phyloP scores from a whole-genome alignment of 2,113 vertebrate species.

The Caloenas nicobarica region DNA sequence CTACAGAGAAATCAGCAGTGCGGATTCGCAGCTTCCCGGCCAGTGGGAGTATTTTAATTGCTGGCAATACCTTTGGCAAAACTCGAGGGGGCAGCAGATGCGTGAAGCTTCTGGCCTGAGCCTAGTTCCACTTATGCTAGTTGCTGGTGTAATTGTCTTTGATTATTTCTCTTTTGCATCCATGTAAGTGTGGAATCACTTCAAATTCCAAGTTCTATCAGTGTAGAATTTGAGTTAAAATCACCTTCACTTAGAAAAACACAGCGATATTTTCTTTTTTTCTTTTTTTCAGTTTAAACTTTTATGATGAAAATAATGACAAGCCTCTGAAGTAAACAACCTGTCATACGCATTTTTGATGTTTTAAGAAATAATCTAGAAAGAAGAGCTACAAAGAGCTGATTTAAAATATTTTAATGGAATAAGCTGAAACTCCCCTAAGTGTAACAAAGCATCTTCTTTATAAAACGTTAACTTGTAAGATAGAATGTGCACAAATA shows the following conservation, averaged over 20 bases:
- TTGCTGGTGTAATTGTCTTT: not conserved
- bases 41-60: not conserved
- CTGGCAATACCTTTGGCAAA: not conserved
- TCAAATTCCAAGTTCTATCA: not conserved
- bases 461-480: not conserved
- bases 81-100: constrained; percentile 2
- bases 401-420: not conserved
- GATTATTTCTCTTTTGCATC: not conserved
- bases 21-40: not conserved
- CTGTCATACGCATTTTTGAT: not conserved
- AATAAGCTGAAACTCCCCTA: not conserved
- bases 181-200: not conserved
- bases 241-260: not conserved
- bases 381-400: not conserved
- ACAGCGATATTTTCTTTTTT: not conserved
- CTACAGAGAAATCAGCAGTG: not conserved
- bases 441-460: not conserved
- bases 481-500: not conserved
- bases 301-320: not conserved
- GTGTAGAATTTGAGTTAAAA: not conserved
- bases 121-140: not conserved
- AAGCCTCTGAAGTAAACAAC: not conserved
- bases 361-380: not conserved
- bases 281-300: not conserved
- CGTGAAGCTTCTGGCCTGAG: not conserved